phyloP scores from a whole-genome alignment of 2,888 invertebrate species.

The Stegophylla sp. region DNA sequence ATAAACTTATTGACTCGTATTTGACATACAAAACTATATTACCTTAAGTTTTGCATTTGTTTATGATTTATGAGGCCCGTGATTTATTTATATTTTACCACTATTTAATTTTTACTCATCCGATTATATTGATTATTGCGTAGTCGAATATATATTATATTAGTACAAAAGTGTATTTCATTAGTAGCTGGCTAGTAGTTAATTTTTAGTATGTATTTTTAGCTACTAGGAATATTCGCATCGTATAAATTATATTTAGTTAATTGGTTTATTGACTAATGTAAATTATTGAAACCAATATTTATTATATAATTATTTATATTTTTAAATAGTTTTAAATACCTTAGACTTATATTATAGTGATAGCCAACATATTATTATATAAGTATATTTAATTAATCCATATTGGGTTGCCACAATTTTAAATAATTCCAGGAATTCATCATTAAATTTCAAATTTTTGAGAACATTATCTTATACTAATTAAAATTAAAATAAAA shows the following conservation, averaged over 20 bases:
- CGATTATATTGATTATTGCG: conserved; percentile 9
- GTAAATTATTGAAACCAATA: neutral
- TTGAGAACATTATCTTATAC: too few species aligned
- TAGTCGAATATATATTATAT: conserved; percentile 26
- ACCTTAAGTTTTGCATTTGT: conserved; percentile 1
- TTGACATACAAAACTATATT: neutral
- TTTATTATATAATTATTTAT: conserved; percentile 26
- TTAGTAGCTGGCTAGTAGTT: neutral
- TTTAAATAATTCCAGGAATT: too few species aligned
- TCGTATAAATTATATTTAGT: conserved; percentile 16
- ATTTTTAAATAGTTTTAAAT: conserved; percentile 3
- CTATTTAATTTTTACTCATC: neutral
- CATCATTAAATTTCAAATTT: too few species aligned
- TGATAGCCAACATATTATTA: conserved; percentile 1
- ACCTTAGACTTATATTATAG: neutral
- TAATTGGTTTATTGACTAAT: neutral
- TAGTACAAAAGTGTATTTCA: conserved; percentile 5
- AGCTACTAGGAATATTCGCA: conserved; percentile 21
- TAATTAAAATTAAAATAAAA: too few species aligned
- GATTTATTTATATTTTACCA: conserved; percentile 29
- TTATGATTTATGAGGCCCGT: conserved; percentile 25
- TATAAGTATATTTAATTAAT: conserved; percentile 4
- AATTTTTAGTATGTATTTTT: conserved; percentile 11
- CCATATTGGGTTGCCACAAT: too few species aligned
- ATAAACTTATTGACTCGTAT: neutral